These are phyloP conservation scores for Caranx melampygus DNA, from an alignment of 2,113 vertebrate genomes.

Conservation along the genomic window DNA sequence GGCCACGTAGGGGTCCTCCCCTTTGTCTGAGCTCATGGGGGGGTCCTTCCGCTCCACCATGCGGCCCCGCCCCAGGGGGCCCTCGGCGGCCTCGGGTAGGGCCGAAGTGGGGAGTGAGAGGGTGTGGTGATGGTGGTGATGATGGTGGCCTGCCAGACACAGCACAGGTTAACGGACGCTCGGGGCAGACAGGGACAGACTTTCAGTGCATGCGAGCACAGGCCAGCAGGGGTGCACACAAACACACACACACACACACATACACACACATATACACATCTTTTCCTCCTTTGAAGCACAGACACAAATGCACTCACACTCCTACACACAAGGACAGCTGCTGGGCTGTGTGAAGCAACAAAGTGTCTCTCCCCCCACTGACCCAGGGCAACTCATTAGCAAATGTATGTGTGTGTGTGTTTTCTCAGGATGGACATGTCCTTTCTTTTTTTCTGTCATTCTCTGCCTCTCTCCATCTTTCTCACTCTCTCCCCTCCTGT, in stretches of 20 bases:
- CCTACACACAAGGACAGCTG: constrained; percentile 44
- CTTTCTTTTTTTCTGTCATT: constrained; percentile 39
- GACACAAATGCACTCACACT: constrained; percentile 1
- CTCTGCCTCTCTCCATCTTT: constrained; percentile 31
- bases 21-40: constrained; percentile 90
- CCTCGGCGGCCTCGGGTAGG: constrained; percentile 84
- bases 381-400: constrained; percentile 71
- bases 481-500: constrained; percentile 47
- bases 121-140: constrained; percentile 85
- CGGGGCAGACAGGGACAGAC: constrained; percentile 35
- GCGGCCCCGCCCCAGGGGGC: constrained; percentile 91
- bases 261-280: constrained; percentile 8
- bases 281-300: constrained; percentile 5
- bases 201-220: constrained; percentile 39
- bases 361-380: constrained; percentile 40
- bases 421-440: constrained; percentile 49
- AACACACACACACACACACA: constrained; percentile 22
- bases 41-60: constrained; percentile 92
- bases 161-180: constrained; percentile 79
- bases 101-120: constrained; percentile 92
- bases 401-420: constrained; percentile 54
- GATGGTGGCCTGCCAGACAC: constrained; percentile 91
- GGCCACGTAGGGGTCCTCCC: constrained; percentile 94
- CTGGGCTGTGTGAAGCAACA: constrained; percentile 56
- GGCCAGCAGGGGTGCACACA: constrained; percentile 23